A percentile compares a stretch with the other conserved stretches of the same genome.
Conservation (phyloP, 2,113 vertebrate genomes). For the Orthonyx spaldingii region DNA sequence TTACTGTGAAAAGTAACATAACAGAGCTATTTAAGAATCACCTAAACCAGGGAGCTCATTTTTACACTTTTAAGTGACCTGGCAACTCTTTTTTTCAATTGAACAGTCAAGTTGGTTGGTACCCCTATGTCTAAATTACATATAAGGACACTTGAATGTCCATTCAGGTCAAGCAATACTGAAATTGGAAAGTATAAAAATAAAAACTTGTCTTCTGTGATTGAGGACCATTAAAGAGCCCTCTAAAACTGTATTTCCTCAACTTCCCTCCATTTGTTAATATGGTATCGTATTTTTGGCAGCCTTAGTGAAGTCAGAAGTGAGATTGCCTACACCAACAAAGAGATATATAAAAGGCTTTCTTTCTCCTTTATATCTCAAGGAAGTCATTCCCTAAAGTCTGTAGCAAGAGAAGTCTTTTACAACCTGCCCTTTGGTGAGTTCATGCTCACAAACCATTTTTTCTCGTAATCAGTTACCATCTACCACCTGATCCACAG, state of each 20-base stretch:
- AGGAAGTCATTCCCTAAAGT: not conserved
- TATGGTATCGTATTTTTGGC: rapidly evolving
- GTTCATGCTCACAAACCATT: not conserved
- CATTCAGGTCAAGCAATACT: not conserved
- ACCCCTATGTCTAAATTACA: not conserved
- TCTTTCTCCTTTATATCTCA: not conserved
- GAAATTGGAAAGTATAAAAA: not conserved
- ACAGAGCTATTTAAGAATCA: not conserved
- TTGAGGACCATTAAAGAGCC: not conserved
- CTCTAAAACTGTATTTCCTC: not conserved
- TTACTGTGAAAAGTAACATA: not conserved
- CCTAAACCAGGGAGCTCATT: not conserved
- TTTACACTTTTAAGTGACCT: not conserved
- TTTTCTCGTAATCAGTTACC: not conserved
- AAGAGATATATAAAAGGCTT: not conserved
- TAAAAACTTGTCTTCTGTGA: not conserved
- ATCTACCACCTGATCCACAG: not conserved
- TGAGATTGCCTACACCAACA: not conserved
- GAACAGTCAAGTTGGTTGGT: not conserved
- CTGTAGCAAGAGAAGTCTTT: not conserved
- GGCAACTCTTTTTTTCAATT: not conserved
- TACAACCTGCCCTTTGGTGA: not conserved
- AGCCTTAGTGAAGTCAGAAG: not conserved
- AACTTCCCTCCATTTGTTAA: not conserved
- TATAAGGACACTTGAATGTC: not conserved